Conservation (phyloP, 2,888 invertebrate species). For the Pedicia rivosa region DNA sequence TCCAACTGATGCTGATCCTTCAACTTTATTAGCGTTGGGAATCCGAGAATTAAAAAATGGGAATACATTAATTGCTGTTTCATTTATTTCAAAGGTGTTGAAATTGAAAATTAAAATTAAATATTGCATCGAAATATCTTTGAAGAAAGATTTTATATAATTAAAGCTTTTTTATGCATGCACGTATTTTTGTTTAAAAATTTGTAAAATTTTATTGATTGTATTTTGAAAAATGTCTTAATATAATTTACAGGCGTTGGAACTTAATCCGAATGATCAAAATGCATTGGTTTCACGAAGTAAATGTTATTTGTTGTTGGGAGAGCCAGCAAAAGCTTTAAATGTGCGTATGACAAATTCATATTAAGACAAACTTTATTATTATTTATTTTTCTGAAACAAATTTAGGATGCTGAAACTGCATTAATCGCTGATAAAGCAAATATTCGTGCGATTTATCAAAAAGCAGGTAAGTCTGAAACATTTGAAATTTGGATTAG, state of each 20-base stretch:
- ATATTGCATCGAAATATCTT: background rate
- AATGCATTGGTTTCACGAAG: conserved; percentile 78
- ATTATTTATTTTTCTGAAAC: background rate
- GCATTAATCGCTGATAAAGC: conserved; percentile 58
- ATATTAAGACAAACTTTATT: background rate
- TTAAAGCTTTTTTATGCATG: no score
- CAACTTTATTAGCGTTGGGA: conserved; percentile 57
- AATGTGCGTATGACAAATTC: no score
- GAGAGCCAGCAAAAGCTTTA: conserved; percentile 67
- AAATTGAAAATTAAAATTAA: no score
- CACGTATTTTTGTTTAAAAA: no score
- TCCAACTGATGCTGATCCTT: conserved; percentile 64
- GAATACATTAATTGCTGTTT: conserved; percentile 51
- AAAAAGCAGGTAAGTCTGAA: no score
- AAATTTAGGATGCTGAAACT: conserved; percentile 60
- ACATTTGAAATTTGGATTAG: no score
- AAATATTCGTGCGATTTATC: conserved; percentile 59
- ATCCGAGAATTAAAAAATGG: conserved; percentile 61
- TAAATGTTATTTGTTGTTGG: conserved; percentile 72
- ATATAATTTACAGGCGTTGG: conserved; percentile 54
- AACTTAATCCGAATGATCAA: conserved; percentile 68
- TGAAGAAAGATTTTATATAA: no score
- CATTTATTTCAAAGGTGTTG: conserved; percentile 61
- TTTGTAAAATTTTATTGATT: background rate
- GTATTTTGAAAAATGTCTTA: background rate